A percentile compares a stretch with the other conserved stretches of the same genome.
phyloP scores from a whole-genome alignment of 1,140 invertebrate species.

The Daktulosphaira vitifoliae region DNA sequence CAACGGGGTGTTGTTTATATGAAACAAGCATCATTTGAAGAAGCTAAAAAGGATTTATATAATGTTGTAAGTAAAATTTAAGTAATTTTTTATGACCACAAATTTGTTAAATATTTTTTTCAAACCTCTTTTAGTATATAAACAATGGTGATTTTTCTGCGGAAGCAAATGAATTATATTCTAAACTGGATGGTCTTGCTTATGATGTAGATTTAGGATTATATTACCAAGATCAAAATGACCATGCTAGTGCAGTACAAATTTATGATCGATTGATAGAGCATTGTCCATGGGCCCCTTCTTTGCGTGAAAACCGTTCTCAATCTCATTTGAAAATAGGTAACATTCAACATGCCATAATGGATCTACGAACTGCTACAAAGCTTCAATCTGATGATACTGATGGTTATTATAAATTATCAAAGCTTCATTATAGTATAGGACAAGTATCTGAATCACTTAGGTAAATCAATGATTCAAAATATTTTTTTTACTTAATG shows the following conservation, averaged over 20 bases:
- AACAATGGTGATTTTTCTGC: constrained; percentile 59
- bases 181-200: constrained; percentile 53
- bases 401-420: constrained; percentile 73
- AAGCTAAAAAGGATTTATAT: constrained; percentile 73
- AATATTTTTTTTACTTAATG: constrained; percentile 37
- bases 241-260: constrained; percentile 61
- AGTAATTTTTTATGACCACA: neutral
- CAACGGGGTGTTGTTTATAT: constrained; percentile 81
- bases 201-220: constrained; percentile 58
- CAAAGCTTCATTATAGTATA: constrained; percentile 74
- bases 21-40: constrained; percentile 76
- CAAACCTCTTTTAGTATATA: constrained; percentile 53
- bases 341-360: constrained; percentile 78
- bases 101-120: neutral
- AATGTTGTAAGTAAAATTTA: constrained; percentile 62
- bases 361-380: constrained; percentile 81
- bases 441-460: constrained; percentile 87
- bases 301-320: constrained; percentile 73
- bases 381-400: constrained; percentile 88
- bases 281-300: constrained; percentile 76
- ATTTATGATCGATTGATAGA: constrained; percentile 69
- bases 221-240: constrained; percentile 54
- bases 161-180: constrained; percentile 60
- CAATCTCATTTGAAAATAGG: constrained; percentile 71
- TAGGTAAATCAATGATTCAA: constrained; percentile 56